Conservation (phyloP, 2,113 vertebrate genomes). For the Carassius carassius region DNA sequence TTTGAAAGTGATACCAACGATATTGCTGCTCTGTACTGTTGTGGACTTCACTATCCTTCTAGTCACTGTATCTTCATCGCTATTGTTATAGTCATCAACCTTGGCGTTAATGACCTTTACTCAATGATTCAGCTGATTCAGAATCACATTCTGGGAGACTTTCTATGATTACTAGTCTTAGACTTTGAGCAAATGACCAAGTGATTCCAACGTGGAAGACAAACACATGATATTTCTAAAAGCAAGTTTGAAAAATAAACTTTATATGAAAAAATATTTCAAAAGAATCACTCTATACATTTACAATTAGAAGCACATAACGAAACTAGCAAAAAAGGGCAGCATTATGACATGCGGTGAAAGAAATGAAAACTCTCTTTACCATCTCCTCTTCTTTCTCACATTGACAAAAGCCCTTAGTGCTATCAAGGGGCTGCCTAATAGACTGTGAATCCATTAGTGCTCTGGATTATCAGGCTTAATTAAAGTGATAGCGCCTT, state of each 20-base stretch:
- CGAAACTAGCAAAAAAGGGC: slow-evolving; percentile 1
- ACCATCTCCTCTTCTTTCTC: slow-evolving; percentile 45
- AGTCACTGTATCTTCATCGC: too few relatives aligned
- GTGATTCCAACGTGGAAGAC: background rate
- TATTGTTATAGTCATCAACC: too few relatives aligned
- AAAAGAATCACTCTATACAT: background rate
- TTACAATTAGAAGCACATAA: background rate
- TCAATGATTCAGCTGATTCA: background rate
- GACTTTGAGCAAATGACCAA: background rate
- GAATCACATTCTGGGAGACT: background rate
- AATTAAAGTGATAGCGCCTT: slow-evolving; percentile 60
- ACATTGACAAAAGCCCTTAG: slow-evolving; percentile 58
- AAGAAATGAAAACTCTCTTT: slow-evolving; percentile 38
- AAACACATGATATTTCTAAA: background rate
- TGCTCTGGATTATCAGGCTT: slow-evolving; percentile 58
- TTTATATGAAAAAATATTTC: background rate
- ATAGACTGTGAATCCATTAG: slow-evolving; percentile 62
- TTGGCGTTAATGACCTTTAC: too few relatives aligned
- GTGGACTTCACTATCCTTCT: too few relatives aligned
- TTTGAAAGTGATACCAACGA: too few relatives aligned
- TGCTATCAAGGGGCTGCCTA: slow-evolving; percentile 54
- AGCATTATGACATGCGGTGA: slow-evolving; percentile 29
- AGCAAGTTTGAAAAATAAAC: background rate
- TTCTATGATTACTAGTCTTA: background rate
- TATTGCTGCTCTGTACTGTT: too few relatives aligned